Conservation (phyloP, 2,888 invertebrate genomes). For the Erebia aethiops region DNA sequence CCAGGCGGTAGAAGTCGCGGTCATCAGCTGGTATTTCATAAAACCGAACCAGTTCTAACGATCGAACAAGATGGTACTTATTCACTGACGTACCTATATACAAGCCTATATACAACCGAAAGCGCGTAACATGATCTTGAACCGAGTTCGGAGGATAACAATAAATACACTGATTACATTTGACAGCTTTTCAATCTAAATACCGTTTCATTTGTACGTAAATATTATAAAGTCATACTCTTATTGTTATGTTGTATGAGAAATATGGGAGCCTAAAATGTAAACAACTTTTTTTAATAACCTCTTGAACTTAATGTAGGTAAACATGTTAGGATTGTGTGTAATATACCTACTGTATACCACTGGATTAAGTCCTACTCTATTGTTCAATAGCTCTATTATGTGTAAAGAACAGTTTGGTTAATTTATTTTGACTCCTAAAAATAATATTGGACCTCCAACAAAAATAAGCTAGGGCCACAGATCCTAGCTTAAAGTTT, state of each 20-base stretch:
- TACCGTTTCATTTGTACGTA: conserved; percentile 40
- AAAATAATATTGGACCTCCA: too few species aligned
- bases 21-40: too few species aligned
- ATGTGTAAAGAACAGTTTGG: too few species aligned
- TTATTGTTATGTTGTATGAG: background rate
- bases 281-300: conserved; percentile 2
- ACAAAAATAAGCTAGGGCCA: too few species aligned
- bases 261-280: background rate
- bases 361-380: too few species aligned
- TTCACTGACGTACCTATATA: background rate
- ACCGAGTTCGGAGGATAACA: conserved; percentile 23
- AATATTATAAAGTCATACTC: conserved; percentile 10
- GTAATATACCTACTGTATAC: background rate
- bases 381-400: too few species aligned
- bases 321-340: background rate
- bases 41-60: too few species aligned
- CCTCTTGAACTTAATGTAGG: background rate
- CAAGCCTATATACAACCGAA: background rate
- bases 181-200: conserved; percentile 43
- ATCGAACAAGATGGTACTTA: background rate
- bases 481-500: too few species aligned
- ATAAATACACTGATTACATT: conserved; percentile 42
- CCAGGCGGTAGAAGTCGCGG: too few species aligned
- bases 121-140: conserved; percentile 4
- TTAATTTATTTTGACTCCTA: too few species aligned